phyloP scores from a whole-genome alignment of 2,888 invertebrate genomes.

The Nemapogon koenigi region DNA sequence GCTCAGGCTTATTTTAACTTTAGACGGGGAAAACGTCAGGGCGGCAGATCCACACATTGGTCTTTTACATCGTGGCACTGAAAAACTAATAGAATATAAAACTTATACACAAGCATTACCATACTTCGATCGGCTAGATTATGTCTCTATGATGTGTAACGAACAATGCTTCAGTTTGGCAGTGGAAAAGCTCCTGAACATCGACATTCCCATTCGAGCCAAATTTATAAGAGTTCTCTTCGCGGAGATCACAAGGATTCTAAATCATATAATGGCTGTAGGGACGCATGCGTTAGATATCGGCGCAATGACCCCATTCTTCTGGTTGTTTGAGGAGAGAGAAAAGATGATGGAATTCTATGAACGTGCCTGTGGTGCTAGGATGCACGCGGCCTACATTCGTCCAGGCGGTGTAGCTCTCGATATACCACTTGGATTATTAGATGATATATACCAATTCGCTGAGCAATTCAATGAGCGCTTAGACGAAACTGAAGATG shows the following conservation, averaged over 20 bases:
- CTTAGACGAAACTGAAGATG: constrained; percentile 85
- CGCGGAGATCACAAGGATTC: constrained; percentile 77
- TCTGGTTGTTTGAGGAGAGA: constrained; percentile 90
- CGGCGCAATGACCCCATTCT: constrained; percentile 88
- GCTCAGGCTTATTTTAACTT: constrained; percentile 76
- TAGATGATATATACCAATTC: constrained; percentile 82
- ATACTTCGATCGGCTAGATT: constrained; percentile 88
- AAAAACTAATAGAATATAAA: constrained; percentile 89
- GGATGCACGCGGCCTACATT: constrained; percentile 84
- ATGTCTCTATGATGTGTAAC: constrained; percentile 83
- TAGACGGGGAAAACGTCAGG: constrained; percentile 84
- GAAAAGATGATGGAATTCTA: constrained; percentile 87
- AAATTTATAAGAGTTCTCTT: constrained; percentile 82
- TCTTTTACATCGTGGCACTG: constrained; percentile 85
- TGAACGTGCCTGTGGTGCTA: constrained; percentile 82
- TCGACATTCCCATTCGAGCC: constrained; percentile 77
- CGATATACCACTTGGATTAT: constrained; percentile 65
- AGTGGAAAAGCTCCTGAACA: constrained; percentile 82
- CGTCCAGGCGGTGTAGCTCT: constrained; percentile 81
- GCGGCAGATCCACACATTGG: constrained; percentile 87
- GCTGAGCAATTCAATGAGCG: constrained; percentile 71
- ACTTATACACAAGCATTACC: constrained; percentile 85
- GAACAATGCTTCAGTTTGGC: constrained; percentile 82
- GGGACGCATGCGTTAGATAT: constrained; percentile 80
- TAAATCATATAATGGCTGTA: constrained; percentile 81